Base-by-base conservation (phyloP, 2,888 invertebrate species). In the Cactoblastis cactorum region DNA sequence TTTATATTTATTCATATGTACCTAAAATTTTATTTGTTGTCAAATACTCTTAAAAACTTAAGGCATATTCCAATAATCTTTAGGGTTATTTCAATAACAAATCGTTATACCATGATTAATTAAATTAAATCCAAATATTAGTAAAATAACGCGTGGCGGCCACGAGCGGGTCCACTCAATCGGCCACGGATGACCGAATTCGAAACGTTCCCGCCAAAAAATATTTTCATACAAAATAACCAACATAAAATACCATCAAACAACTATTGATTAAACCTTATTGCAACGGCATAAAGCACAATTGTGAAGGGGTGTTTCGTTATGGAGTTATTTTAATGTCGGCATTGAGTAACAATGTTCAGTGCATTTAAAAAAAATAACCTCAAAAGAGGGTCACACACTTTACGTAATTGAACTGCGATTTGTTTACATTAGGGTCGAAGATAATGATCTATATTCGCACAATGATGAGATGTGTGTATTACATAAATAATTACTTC, bases 91-190 rank as follows among this genome's bases (percentile, higher is more conserved):
- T 4, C 15, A 43, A 46, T 19, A 35, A 32, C 17, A 39, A 41
- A 51, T 54, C 49, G 45, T 54, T 38, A 53, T 48, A 59, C 59
- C 55, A 59, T 64, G 71, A 80, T 79, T 76, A 82, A 81, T 82
- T 74, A 75, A 83, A 85, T 83, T 83, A 77, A 83, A 81, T 73
- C 68, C 69, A 82, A 84, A 84, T 76, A 83, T 69, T 66, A 65
- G 64, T 41, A 74, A 67, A 64, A 65, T 60, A 53, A 62, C 88
- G 83, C 86, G 87, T 87, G 87, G 54, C 83, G 34, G 65, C 59
- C 74, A 69, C 67, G 37, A 37, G 37, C 37, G 61, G 67, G 78
- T 71, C 77, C 82, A 79, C 84, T 83, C 69, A 67, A 74, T 60
- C 41, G 56, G 77, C 61, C 67, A 78, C 71, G 83, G 74, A 56